Base-by-base conservation (phyloP, 1,140 invertebrate genomes). In the Idris sp. region DNA sequence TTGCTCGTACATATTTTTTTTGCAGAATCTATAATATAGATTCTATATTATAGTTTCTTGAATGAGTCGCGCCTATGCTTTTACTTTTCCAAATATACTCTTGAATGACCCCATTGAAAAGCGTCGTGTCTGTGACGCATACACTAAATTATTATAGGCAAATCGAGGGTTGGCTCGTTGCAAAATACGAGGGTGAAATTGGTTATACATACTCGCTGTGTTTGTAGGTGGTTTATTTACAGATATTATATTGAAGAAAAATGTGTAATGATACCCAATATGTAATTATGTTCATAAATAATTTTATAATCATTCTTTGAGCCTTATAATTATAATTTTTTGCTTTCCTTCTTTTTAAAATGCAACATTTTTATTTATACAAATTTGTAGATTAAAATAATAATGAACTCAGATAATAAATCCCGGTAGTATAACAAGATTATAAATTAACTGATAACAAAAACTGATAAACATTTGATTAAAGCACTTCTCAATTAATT, bases 71-170 rank as follows among this genome's bases (percentile, higher is more conserved):
- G 43, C 16, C 11, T 30, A 46, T 54, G 54, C 40, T 51, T 67
- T 68, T 48, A 62, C 46, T 67, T 67, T 74, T 65, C 61, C 54
- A 56, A 74, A 67, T 54, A 61, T 41, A 48, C 71, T 62, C 48
- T 49, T 38, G 40, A 68, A 56, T 68, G 72, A 62, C 46, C 46
- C 62, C 35, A 58, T 61, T 62, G 58, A 67, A 65, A 16, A 61
- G 62, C 18, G 28, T 10, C 71, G 44, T 54, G 48, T 54, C 62
- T 61, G 46, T 74, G 71, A 61, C 56, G 72, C 62, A 74, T 62
- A 48, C 62, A 56, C 56, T 56, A 61, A 68, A 68, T 74, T 74
- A 68, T 68, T 68, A 68, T 59, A 67, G 62, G 54, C 72, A 62
- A 68, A 67, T 68, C 62, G 61, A 67, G 43, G 71, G 71, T 54